These are phyloP conservation scores for Pyrochroa serraticornis DNA, from an alignment of 2,888 invertebrate species.

Conservation along the genomic window DNA sequence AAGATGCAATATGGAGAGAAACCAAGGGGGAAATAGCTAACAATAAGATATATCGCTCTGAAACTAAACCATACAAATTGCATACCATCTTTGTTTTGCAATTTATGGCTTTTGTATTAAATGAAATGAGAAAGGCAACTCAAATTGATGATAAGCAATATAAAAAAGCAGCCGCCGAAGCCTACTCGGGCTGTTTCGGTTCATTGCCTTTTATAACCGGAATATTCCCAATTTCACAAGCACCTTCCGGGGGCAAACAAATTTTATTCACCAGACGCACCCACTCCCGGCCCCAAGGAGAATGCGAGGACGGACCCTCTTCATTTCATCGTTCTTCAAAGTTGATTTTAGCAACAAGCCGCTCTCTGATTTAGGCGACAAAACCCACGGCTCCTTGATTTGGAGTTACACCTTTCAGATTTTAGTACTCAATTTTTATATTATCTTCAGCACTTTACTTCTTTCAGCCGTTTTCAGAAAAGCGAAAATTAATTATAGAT, in stretches of 20 bases:
- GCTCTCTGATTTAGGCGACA: too few relatives aligned
- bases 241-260: constrained; percentile 19
- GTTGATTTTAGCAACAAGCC: too few relatives aligned
- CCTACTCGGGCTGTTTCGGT: constrained; percentile 16
- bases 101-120: constrained; percentile 39
- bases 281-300: too few relatives aligned
- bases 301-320: too few relatives aligned
- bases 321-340: too few relatives aligned
- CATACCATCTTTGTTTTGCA: constrained; percentile 43
- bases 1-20: too few relatives aligned
- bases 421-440: too few relatives aligned
- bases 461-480: too few relatives aligned
- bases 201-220: constrained; percentile 25
- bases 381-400: too few relatives aligned
- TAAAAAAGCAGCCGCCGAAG: constrained; percentile 24
- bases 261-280: constrained; percentile 1
- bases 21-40: constrained; percentile 15
- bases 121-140: constrained; percentile 29
- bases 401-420: too few relatives aligned
- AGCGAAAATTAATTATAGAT: too few relatives aligned
- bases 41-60: constrained; percentile 41
- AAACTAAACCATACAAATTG: constrained; percentile 42
- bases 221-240: constrained; percentile 27
- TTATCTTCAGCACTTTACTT: too few relatives aligned
- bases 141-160: constrained; percentile 29